phyloP scores from a whole-genome alignment of 1,140 invertebrate species.

The Drosophila littoralis region DNA sequence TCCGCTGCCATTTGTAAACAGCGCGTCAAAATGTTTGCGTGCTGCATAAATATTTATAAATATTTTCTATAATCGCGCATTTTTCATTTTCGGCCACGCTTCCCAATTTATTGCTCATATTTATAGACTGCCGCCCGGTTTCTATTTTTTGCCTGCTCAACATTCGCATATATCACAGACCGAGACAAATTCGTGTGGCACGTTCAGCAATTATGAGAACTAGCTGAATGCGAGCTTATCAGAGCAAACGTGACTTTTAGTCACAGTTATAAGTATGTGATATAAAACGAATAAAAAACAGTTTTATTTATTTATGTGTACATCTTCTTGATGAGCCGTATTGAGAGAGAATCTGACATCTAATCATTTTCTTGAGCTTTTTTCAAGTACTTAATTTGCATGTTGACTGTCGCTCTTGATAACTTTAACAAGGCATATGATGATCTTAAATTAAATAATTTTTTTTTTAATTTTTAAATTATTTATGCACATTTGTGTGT shows the following conservation, averaged over 20 bases:
- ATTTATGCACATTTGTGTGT: too few species aligned
- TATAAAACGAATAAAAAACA: too few species aligned
- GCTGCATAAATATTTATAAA: constrained; percentile 42
- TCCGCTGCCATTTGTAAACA: constrained; percentile 41
- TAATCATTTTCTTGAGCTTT: too few species aligned
- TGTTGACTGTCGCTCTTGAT: too few species aligned
- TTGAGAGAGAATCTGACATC: too few species aligned
- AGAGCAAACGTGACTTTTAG: constrained; percentile 4
- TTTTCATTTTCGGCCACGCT: constrained; percentile 22
- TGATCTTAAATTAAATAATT: too few species aligned
- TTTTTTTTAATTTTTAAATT: too few species aligned
- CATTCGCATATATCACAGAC: background rate
- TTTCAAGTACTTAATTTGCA: too few species aligned
- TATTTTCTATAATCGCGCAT: constrained; percentile 18
- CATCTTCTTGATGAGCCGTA: too few species aligned
- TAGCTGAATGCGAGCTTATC: constrained; percentile 3
- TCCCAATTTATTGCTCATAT: constrained; percentile 4
- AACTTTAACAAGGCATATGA: too few species aligned
- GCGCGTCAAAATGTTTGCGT: constrained; percentile 32
- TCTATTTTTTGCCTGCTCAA: background rate
- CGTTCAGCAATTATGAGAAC: constrained; percentile 13
- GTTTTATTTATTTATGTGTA: too few species aligned
- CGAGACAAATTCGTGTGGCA: constrained; percentile 16
- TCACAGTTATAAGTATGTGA: background rate
- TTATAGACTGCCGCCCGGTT: constrained; percentile 6